Evolutionary conservation across 2,888 invertebrate species (phyloP).

Genomic region (Tenthredo notha): DNA sequence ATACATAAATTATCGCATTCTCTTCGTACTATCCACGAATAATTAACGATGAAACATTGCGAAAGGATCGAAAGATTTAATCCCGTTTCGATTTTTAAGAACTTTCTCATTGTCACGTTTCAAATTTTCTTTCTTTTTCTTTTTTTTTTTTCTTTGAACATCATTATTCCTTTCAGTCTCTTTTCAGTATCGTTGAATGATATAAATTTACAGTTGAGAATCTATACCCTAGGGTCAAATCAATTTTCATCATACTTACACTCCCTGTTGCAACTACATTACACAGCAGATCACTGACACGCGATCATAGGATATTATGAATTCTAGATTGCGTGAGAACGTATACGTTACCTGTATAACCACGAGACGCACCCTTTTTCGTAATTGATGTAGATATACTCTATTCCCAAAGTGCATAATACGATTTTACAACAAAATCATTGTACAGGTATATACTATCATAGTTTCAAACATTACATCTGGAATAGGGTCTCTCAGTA

Average conservation of each 20-base stretch:
- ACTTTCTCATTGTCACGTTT: not conserved
- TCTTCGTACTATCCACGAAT: not conserved
- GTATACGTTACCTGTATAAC: not conserved
- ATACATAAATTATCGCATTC: not conserved
- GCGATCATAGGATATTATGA: constrained; percentile 2
- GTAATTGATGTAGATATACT: constrained; percentile 8
- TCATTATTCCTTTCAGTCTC: too few species aligned
- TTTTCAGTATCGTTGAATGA: not conserved
- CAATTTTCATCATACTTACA: constrained; percentile 26
- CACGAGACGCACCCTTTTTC: constrained; percentile 5
- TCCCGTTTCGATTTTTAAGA: not conserved
- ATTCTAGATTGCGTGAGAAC: constrained; percentile 13
- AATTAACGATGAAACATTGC: not conserved
- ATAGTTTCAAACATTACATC: not conserved
- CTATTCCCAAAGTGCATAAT: not conserved
- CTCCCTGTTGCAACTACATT: not conserved
- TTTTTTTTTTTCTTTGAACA: too few species aligned
- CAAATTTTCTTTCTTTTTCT: too few species aligned
- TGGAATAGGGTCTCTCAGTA: not conserved
- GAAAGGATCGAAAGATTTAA: not conserved
- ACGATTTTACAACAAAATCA: not conserved
- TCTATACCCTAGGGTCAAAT: not conserved
- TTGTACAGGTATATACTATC: not conserved
- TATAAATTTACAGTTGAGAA: not conserved
- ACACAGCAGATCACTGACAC: not conserved